Evolutionary conservation across 2,797 vertebrate genomes (phyloP), one percentile per base, ranked within the genome.

Genomic region (Xenopus petersii): DNA sequence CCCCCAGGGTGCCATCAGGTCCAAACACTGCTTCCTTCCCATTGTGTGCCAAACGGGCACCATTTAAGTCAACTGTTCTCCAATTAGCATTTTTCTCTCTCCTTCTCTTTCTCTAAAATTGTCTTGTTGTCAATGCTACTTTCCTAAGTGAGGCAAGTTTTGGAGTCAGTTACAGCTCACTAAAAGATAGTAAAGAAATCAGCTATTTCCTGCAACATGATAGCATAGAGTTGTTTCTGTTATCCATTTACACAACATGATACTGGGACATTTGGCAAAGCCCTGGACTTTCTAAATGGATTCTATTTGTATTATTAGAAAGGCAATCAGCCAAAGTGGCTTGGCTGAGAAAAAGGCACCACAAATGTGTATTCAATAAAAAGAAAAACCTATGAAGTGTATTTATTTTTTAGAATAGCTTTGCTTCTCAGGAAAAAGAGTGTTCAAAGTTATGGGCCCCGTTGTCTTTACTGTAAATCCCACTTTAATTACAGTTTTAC

Each of bases 51-150:
- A 96, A 96, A 96, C 93, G 94, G 95, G 94, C 93, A 93, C 94
- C 95, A 97, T 96, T 98, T 97, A 97, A 97, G 94, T 94, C 94
- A 95, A 95, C 94, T 94, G 94, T 94, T 95, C 92, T 93, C 93
- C 96, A 98, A 97, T 98, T 97, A 97, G 94, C 95, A 95, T 95
- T 94, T 70, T 64, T 73, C 42, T 71, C 30, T 59, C 69, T 60
- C 66, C 68, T 24, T 71, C 47, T 59, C 69, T 60, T 60, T 51
- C 49, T 74, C 24, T 92, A 89, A 93, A 94, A 74, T 93, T 93
- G 92, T 94, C 93, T 94, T 94, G 92, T 94, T 95, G 92, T 84
- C 82, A 89, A 90, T 89, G 86, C 91, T 94, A 85, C 75, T 93
- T 92, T 95, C 90, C 91, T 91, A 89, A 83, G 82, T 81, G 81